A percentile compares a stretch with the other conserved stretches of the same genome.
These are phyloP conservation scores for Takifugu ocellatus DNA, from an alignment of 2,797 vertebrate species.

Conservation along the genomic window DNA sequence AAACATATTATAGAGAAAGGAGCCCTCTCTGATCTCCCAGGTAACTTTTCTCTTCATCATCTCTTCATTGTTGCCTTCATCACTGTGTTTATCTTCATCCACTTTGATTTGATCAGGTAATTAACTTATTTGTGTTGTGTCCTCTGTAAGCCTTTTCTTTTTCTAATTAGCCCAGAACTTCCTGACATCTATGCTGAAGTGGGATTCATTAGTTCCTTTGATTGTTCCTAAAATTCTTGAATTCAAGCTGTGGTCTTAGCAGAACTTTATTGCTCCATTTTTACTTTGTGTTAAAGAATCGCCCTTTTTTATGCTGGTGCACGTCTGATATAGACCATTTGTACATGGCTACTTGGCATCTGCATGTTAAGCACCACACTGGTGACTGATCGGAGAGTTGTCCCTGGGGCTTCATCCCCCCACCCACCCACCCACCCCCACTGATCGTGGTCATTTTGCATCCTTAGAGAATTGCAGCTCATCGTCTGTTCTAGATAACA, in stretches of 20 bases:
- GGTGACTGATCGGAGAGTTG: conserved; percentile 18
- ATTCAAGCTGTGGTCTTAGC: not conserved
- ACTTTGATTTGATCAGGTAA: not conserved
- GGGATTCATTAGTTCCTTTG: conserved; percentile 6
- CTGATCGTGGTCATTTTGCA: conserved; percentile 25
- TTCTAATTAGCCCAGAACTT: not conserved
- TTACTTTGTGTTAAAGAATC: not conserved
- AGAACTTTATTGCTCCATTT: too few species aligned
- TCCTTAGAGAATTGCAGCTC: conserved; percentile 23
- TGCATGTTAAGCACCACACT: conserved; percentile 4
- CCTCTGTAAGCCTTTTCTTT: not conserved
- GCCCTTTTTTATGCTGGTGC: not conserved
- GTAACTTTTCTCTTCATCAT: conserved; percentile 61
- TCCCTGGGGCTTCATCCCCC: not conserved
- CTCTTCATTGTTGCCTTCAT: not conserved
- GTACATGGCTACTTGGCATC: too few species aligned
- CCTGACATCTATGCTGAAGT: not conserved
- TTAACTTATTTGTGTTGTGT: too few species aligned
- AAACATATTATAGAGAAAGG: conserved; percentile 90
- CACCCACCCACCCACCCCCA: conserved; percentile 37
- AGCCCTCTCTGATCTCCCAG: conserved; percentile 79
- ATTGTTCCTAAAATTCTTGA: conserved; percentile 42
- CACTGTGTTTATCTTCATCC: not conserved
- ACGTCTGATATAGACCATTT: not conserved
- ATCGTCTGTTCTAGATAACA: conserved; percentile 22